phyloP scores from a whole-genome alignment of 2,797 vertebrate species.

The Threskiornis aethiopicus region DNA sequence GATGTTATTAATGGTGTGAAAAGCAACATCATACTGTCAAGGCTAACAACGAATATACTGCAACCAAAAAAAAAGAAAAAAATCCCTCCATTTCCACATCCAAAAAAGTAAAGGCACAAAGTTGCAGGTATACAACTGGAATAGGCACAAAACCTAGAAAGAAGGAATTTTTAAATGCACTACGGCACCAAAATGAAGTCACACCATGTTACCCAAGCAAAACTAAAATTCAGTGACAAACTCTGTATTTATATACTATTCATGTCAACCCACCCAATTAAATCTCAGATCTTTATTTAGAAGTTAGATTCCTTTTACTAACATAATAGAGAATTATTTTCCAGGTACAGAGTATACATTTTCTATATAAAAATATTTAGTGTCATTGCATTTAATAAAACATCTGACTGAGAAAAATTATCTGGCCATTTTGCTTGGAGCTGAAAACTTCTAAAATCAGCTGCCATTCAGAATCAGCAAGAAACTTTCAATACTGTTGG shows the following conservation, averaged over 20 bases:
- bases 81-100: background rate
- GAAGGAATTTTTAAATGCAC: background rate
- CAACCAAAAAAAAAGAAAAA: background rate
- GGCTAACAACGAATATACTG: background rate
- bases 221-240: background rate
- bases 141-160: background rate
- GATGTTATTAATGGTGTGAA: background rate
- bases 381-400: background rate
- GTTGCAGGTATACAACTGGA: background rate
- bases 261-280: background rate
- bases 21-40: background rate
- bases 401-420: background rate
- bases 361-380: background rate
- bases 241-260: background rate
- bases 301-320: background rate
- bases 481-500: background rate
- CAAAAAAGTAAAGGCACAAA: background rate
- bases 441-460: background rate
- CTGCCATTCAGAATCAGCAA: background rate
- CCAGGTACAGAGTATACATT: background rate
- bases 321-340: background rate
- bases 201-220: background rate
- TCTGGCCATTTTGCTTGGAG: background rate
- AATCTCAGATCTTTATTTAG: background rate
- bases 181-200: background rate